Evolutionary conservation across 2,797 vertebrate genomes (phyloP).

Genomic region (Margarornis squamiger): DNA sequence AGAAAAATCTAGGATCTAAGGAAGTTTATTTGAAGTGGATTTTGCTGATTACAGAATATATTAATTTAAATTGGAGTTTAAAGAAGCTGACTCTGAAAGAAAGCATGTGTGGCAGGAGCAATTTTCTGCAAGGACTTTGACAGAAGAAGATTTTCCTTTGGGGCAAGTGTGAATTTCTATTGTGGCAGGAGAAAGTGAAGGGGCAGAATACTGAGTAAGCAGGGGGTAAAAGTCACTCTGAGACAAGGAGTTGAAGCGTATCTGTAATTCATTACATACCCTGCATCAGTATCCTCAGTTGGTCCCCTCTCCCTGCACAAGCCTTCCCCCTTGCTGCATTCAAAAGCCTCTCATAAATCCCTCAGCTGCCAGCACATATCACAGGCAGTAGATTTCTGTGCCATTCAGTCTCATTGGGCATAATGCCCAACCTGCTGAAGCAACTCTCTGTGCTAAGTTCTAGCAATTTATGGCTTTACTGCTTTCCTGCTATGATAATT

Average conservation of each 20-base stretch:
- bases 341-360: not conserved
- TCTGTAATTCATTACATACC: not conserved
- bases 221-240: not conserved
- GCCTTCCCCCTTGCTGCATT: not conserved
- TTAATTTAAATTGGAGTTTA: not conserved
- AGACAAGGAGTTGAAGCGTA: not conserved
- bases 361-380: not conserved
- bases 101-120: not conserved
- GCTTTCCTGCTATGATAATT: slow-evolving; percentile 41
- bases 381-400: not conserved
- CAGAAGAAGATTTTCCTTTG: not conserved
- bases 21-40: not conserved
- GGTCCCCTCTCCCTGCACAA: not conserved
- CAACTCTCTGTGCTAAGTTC: not conserved
- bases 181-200: not conserved
- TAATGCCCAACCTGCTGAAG: not conserved
- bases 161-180: not conserved
- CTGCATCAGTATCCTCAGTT: not conserved
- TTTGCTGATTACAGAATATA: not conserved
- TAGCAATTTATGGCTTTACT: not conserved
- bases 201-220: not conserved
- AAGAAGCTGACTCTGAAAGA: not conserved
- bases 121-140: not conserved
- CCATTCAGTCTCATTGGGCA: not conserved
- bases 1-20: not conserved